Evolutionary conservation across 2,113 vertebrate genomes (phyloP), one percentile per base, ranked within the genome.

Genomic region (Rissa tridactyla): DNA sequence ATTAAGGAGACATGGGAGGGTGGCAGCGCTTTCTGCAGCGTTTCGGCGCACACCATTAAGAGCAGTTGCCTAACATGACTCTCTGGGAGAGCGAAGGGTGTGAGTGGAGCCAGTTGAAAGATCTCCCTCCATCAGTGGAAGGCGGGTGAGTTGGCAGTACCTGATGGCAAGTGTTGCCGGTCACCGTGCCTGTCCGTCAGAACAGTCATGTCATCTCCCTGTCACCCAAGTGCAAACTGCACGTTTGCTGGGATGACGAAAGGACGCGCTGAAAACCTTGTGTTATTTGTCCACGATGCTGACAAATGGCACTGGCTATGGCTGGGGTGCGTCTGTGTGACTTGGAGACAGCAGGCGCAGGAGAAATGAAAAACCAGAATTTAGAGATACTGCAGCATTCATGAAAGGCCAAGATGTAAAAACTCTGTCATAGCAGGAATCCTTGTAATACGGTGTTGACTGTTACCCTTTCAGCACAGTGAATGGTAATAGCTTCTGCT

Each of bases 91-190:
- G 76, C 2, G 0, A 91, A 72, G 52, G 36, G 90, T 47, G 29
- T 34, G 54, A 70, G 68, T 7, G 57, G 71, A 75, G 51, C 44
- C 57, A 38, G 25, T 54, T 69, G 58, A 26, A 82, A 47, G 71
- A 32, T 47, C 64, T 83, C 18, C 27, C 27, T 77, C 10, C 16
- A 26, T 54, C 83, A 10, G 21, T 36, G 46, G 22, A 9, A 58
- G 30, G 79, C 80, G 65, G 91, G 69, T 82, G 94, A 96, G 86
- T 94, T 91, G 92, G 88, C 90, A 78, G 84, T 32, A 57, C 77
- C 55, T 71, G 15, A 47, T 38, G 73, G 73, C 88, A 89, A 51
- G 64, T 46, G 66, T 52, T 65, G 66, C 44, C 3, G 1, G 57
- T 72, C 66, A 20, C 51, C 0, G 1, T 68, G 65, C 60, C 52